Evolutionary conservation across 2,113 vertebrate genomes (phyloP), one percentile per base, ranked within the genome.

Genomic region (Phycodurus eques): DNA sequence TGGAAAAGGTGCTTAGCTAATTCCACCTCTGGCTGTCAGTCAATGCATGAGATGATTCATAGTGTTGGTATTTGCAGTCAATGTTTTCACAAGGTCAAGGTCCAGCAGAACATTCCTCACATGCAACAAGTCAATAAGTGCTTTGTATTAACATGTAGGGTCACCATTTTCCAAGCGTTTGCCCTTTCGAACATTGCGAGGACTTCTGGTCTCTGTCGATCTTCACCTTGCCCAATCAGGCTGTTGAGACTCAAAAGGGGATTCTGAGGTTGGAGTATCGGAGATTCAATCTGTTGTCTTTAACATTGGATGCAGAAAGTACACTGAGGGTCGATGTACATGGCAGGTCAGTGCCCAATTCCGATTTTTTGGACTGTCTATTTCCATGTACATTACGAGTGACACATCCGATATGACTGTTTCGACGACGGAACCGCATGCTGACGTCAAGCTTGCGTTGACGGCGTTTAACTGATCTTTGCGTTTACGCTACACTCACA

Each of bases 21-120:
- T 80, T 68, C 59, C 70, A 72, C 71, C 67, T 77, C 71, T 44
- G 72, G 74, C 82, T 83, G 79, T 84, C 78, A 72, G 79, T 67
- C 81, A 75, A 68, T 75, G 74, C 81, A 80, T 71, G 82, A 71
- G 80, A 81, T 74, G 78, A 64, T 66, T 64, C 59, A 76, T 74
- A 59, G 33, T 70, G 74, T 81, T 71, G 68, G 64, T 76, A n/a
- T 60, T 78, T 63, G 68, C 57, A 74, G 74, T 77, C 15, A 70
- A 71, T 81, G 71, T 62, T 33, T 72, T 73, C 31, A 17, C 42
- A 64, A 80, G 51, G 35, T 76, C 62, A 56, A 63, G 17, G 68
- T 22, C 35, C 56, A 56, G 44, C 67, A 57, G n/a, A 57, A 27
- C 59, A 33, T 74, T 75, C 10, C 72, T 85, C 67, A 19, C 42